Base-by-base conservation (phyloP, 2,797 vertebrate species). In the Atherinosoma microstoma region DNA sequence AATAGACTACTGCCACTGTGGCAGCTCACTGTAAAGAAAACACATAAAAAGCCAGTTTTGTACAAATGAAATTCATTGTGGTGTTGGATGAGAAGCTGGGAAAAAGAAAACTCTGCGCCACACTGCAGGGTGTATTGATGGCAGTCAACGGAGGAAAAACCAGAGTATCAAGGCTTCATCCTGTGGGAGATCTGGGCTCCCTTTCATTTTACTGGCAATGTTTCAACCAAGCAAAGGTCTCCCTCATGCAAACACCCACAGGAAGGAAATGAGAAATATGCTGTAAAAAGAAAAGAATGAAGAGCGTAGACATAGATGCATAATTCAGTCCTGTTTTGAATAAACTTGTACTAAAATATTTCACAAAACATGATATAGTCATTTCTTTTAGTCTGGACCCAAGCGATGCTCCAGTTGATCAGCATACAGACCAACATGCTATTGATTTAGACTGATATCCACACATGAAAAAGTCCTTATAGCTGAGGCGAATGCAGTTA, bases 161-260 rank as follows among this genome's bases (percentile, higher is more conserved):
- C 35, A 35, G 54, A 38, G 61, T 40, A 59, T 60, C 34, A 49
- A 63, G 57, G 29, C n/a, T 62, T 66, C 45, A 63, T 78, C n/a
- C 32, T 66, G 62, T 51, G 42, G 16, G 56, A 27, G 7, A 59
- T 59, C 45, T 53, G 12, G 60, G 45, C 22, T 56, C 29, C 42
- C 29, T 58, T 73, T 73, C 20, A 42, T 68, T 73, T 56, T 45
- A 36, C 29, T 63, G 49, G 54, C 56, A 20, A 24, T 0, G 35
- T 66, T 18, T 73, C 59, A 61, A 9, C 29, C 47, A 62, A 68
- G 32, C 6, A 58, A 60, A 62, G 49, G 16, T 53, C 47, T 54
- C 59, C 58, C 45, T 53, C 45, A 38, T 47, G 58, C 64, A 67
- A 63, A 57, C 16, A 45, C 58, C 42, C 30, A 63, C 42, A 61